Base-by-base conservation (phyloP, 1,140 invertebrate species). In the Euglossa dilemma region DNA sequence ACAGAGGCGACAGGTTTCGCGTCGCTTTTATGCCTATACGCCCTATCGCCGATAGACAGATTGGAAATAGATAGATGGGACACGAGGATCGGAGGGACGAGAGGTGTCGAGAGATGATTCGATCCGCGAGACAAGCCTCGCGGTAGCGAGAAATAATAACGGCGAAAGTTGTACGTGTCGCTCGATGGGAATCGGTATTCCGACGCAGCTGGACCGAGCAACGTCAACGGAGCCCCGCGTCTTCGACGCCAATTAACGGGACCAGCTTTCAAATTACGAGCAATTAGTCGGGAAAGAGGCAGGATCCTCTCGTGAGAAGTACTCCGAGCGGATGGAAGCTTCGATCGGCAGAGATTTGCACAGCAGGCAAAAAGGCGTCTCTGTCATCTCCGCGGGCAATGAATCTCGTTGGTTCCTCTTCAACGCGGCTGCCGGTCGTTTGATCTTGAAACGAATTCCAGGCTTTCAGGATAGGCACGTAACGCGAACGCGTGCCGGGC, bases 171-270 rank as follows among this genome's bases (percentile, higher is more conserved):
- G 8, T 73, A 73, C 52, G 71, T 57, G 71, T 57, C 23, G 36
- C 36, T 45, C 57, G 12, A 14, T 7, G 28, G 25, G 23, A 57
- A 56, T 73, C 43, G 36, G 20, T 23, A 43, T 12, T 71, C n/a
- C 20, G n/a, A 69, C 23, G 14, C 70, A 18, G 6, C n/a, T 20
- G 6, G 16, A 7, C 6, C 20, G 50, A 47, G 28, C 6, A 7
- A 36, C 50, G 36, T 73, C 71, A 57, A 73, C 14, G 36, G 28
- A 73, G 57, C 57, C 70, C 43, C 28, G 2, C 28, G 54, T 57
- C 54, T n/a, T 50, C 52, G 28, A 72, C 70, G 70, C 12, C 71
- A 57, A 73, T 57, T 73, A 73, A 73, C 71, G 70, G 70, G 43
- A 72, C 52, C 56, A 18, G 70, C 50, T 56, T 72, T 43, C 70